A percentile compares a stretch with the other conserved stretches of the same genome.
These are phyloP conservation scores for Gastrophysa polygoni DNA, from an alignment of 2,888 invertebrate genomes.

Conservation along the genomic window DNA sequence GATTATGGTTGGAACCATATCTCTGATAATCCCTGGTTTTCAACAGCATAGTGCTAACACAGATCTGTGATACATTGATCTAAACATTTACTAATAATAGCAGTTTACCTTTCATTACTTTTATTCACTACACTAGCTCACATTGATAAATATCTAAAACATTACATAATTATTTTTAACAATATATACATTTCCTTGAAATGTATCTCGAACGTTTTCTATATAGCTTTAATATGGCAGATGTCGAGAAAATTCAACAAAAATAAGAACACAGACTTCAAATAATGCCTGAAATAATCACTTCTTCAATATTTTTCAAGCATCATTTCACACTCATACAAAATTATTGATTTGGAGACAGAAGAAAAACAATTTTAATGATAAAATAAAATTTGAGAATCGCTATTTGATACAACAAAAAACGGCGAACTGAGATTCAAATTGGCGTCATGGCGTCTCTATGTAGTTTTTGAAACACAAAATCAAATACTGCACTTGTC, in stretches of 20 bases:
- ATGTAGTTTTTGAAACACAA: too few relatives aligned
- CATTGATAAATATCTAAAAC: slow-evolving; percentile 58
- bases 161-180: slow-evolving; percentile 52
- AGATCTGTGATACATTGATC: slow-evolving; percentile 51
- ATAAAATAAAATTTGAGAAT: too few relatives aligned
- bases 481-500: too few relatives aligned
- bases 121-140: slow-evolving; percentile 51
- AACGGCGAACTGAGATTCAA: too few relatives aligned
- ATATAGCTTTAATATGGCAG: slow-evolving; percentile 41
- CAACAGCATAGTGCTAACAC: slow-evolving; percentile 48
- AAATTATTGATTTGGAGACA: not conserved
- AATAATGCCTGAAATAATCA: slow-evolving; percentile 24
- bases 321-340: slow-evolving; percentile 16
- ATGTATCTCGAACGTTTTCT: slow-evolving; percentile 47
- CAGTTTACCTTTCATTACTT: slow-evolving; percentile 45
- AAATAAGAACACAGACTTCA: slow-evolving; percentile 27
- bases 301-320: not conserved
- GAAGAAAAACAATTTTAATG: too few relatives aligned
- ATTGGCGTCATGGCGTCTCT: too few relatives aligned
- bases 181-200: slow-evolving; percentile 55
- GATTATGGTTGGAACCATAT: slow-evolving; percentile 29
- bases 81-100: slow-evolving; percentile 52
- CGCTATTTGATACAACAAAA: too few relatives aligned
- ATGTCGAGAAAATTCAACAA: slow-evolving; percentile 31
- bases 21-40: slow-evolving; percentile 41